Conservation (phyloP, 1,140 invertebrate genomes). For the Magallana ariakensis region DNA sequence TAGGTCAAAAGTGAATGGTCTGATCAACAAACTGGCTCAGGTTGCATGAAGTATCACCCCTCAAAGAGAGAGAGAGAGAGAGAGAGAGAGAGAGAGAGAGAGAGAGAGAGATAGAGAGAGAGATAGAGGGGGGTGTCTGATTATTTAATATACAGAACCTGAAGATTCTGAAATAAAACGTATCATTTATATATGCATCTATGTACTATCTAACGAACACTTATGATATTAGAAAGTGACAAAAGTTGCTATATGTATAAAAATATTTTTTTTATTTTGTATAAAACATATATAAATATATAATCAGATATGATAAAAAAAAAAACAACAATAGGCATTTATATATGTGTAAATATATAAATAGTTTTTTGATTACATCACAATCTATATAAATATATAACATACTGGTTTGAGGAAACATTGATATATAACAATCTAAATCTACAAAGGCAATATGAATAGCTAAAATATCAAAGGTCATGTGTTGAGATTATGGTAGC, state of each 20-base stretch:
- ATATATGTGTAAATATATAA: not conserved
- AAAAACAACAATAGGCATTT: not conserved
- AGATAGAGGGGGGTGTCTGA: too few relatives aligned
- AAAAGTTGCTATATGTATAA: not conserved
- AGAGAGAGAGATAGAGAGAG: too few relatives aligned
- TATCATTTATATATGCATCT: too few relatives aligned
- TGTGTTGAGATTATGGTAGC: too few relatives aligned
- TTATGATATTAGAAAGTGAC: not conserved
- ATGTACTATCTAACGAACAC: too few relatives aligned
- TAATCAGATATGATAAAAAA: not conserved
- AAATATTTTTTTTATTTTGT: constrained; percentile 1
- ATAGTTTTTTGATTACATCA: not conserved
- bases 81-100: not conserved
- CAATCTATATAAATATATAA: not conserved
- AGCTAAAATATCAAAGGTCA: too few relatives aligned
- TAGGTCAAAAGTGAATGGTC: constrained; percentile 7
- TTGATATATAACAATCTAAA: not conserved
- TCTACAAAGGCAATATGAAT: too few relatives aligned
- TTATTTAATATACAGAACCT: too few relatives aligned
- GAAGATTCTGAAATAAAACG: too few relatives aligned
- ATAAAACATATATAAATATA: constrained; percentile 32
- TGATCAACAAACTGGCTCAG: not conserved
- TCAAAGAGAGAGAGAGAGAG: not conserved
- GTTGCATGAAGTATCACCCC: not conserved
- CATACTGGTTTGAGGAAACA: not conserved